Conservation (phyloP, 2,113 vertebrate genomes). For the Turdus rufiventris region DNA sequence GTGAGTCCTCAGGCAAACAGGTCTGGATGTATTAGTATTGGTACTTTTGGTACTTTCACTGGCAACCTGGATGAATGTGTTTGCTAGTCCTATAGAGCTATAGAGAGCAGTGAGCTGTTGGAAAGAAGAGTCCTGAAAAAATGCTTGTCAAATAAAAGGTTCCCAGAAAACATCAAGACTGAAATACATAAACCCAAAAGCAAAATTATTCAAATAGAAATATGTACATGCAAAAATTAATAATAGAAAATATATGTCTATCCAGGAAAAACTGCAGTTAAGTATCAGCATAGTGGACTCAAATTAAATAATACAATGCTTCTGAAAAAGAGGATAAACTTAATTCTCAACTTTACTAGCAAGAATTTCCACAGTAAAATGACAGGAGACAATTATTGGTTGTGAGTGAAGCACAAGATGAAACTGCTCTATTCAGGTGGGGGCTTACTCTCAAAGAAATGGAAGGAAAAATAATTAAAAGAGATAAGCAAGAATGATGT, state of each 20-base stretch:
- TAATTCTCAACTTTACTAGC: not conserved
- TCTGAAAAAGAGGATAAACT: not conserved
- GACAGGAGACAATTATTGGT: not conserved
- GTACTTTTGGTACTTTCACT: not conserved
- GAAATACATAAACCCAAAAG: not conserved
- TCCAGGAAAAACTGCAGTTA: not conserved
- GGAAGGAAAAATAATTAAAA: not conserved
- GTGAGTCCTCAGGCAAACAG: not conserved
- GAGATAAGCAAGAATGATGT: not conserved
- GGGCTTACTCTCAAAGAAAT: not conserved
- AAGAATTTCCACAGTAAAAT: not conserved
- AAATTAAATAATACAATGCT: not conserved
- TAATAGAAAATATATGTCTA: not conserved
- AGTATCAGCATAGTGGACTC: not conserved
- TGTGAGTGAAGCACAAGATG: not conserved
- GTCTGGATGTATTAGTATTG: rapidly evolving
- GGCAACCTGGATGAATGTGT: not conserved
- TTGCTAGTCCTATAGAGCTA: not conserved
- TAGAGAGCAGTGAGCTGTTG: not conserved
- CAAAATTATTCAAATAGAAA: not conserved
- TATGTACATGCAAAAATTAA: not conserved
- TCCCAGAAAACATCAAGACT: not conserved
- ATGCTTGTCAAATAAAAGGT: not conserved
- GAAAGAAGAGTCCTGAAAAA: not conserved
- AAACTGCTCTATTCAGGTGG: not conserved